Conservation (phyloP, 2,888 invertebrate species). For the Sturmia bella region DNA sequence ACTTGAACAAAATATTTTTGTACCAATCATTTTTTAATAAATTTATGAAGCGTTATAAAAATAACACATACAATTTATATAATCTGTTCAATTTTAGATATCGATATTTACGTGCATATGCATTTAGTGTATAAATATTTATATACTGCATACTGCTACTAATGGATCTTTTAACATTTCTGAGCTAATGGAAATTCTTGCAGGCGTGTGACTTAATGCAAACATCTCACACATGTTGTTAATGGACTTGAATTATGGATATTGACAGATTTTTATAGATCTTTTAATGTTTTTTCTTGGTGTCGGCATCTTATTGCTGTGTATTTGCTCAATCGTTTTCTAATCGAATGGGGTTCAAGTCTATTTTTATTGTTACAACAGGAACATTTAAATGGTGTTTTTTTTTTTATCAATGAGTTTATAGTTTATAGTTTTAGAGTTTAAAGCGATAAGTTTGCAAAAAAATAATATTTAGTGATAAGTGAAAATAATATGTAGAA, state of each 20-base stretch:
- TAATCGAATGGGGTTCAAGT: neutral
- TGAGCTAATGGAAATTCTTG: constrained; percentile 30
- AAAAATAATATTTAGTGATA: no score
- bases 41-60: constrained; percentile 38
- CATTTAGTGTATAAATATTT: no score
- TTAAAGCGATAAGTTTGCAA: no score
- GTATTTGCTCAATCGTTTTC: neutral
- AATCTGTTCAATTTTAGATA: neutral
- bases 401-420: no score
- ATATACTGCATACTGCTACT: constrained; percentile 3
- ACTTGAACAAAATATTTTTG: constrained; percentile 44
- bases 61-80: constrained; percentile 38
- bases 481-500: no score
- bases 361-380: neutral
- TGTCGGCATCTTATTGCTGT: constrained; percentile 13
- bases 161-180: constrained; percentile 65
- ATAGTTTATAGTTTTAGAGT: no score
- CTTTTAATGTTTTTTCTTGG: constrained; percentile 28
- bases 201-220: constrained; percentile 46
- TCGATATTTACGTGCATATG: no score
- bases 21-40: constrained; percentile 1
- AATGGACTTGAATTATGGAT: constrained; percentile 63
- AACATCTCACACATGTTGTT: constrained; percentile 60
- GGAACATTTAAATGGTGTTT: no score
- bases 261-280: constrained; percentile 59